These are phyloP conservation scores for Galaxea fascicularis DNA, from an alignment of 92 coral and sea anemone species.

Conservation along the genomic window DNA sequence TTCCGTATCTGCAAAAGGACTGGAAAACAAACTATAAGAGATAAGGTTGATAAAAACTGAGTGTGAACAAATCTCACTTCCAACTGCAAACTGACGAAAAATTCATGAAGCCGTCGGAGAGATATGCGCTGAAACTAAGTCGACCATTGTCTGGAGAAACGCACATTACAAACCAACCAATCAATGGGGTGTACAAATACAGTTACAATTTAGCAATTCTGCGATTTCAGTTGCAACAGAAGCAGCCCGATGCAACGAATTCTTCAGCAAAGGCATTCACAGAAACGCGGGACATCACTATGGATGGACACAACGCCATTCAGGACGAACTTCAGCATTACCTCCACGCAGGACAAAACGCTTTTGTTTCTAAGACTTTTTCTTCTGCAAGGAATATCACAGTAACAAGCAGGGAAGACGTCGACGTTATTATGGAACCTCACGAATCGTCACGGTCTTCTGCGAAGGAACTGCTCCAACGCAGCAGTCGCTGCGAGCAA, in stretches of 20 bases:
- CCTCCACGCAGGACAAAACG: neutral
- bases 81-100: no score
- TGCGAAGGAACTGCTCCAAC: neutral
- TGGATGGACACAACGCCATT: neutral
- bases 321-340: neutral
- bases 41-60: neutral
- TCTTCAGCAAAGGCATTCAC: neutral
- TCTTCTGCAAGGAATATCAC: no score
- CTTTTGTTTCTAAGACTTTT: neutral
- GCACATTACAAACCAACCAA: neutral
- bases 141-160: neutral
- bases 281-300: neutral
- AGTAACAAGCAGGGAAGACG: neutral
- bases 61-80: neutral
- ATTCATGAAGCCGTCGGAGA: neutral
- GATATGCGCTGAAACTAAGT: no score
- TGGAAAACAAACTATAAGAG: neutral
- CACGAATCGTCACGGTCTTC: neutral
- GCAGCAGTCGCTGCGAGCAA: neutral
- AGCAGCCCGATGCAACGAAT: neutral
- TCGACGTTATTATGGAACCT: neutral
- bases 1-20: no score
- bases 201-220: slow-evolving; percentile 64
- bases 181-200: slow-evolving; percentile 39
- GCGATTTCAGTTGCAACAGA: neutral